phyloP scores from a whole-genome alignment of 2,888 invertebrate genomes.

The Notocelia uddmanniana region DNA sequence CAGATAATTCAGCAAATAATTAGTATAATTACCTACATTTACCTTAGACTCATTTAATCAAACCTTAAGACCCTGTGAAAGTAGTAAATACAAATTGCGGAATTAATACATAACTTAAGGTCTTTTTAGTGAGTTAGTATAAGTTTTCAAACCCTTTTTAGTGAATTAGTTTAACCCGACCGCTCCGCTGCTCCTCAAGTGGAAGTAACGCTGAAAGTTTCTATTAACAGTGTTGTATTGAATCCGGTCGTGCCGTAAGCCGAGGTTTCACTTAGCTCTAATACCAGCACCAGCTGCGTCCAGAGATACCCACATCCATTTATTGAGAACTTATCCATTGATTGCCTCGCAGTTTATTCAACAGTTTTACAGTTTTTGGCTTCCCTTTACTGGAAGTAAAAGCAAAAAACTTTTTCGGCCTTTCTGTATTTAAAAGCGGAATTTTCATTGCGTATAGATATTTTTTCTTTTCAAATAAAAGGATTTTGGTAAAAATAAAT shows the following conservation, averaged over 20 bases:
- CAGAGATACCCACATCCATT: conserved; percentile 44
- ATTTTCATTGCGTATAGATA: conserved; percentile 1
- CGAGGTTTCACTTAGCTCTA: conserved; percentile 42
- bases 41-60: too few species aligned
- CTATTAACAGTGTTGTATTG: conserved; percentile 37
- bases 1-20: too few species aligned
- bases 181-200: neutral
- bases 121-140: neutral
- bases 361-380: conserved; percentile 40
- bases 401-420: conserved; percentile 12
- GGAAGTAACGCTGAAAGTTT: conserved; percentile 34
- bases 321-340: conserved; percentile 44
- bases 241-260: conserved; percentile 37
- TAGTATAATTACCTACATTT: too few species aligned
- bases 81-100: neutral
- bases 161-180: conserved; percentile 6
- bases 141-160: neutral
- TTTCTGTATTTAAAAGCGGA: conserved; percentile 12
- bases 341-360: conserved; percentile 37
- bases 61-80: too few species aligned
- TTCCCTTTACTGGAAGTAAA: conserved; percentile 27
- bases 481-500: neutral
- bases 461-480: neutral
- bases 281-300: conserved; percentile 42
- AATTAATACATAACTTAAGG: neutral